Base-by-base conservation (phyloP, 2,797 vertebrate species). In the Sebastes steindachneri region DNA sequence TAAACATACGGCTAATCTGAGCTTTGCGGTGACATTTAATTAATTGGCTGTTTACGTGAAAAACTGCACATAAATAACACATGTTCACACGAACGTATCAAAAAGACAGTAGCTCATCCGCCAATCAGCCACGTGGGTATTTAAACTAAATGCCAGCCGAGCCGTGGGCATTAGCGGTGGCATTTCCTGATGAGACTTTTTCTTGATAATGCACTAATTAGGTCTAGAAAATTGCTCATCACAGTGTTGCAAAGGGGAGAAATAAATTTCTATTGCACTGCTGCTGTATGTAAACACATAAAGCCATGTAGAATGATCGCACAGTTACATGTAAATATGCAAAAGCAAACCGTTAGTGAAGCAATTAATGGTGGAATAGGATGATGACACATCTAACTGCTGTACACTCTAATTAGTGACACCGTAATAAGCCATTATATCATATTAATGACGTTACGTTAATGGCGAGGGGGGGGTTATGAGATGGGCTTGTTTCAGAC, bases 391-490 rank as follows among this genome's bases (percentile, higher is more conserved):
- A 89, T 87, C 79, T 85, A 87, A 88, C 79, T 82, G 83, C 83
- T 85, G 85, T 68, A 84, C 88, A 92, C 86, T 86, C 83, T 89
- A 94, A 95, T 95, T 93, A 94, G 90, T 79, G 83, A 88, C 83
- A 85, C 78, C 19, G 45, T 93, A 90, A 94, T 93, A 86, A 89
- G 87, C 82, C 79, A 85, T 93, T 92, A 89, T 86, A 90, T 91
- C 83, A 86, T 82, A 92, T 90, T 90, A 92, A 93, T 91, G 83
- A 63, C 68, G 77, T 76, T 86, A 88, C 65, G 78, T 88, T 82
- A 80, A 75, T 69, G 67, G 9, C 5, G 14, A 21, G 59, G 57
- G 51, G 48, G 48, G 15, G 28, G 4, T 65, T 67, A 77, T 15
- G 55, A 73, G 83, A 77, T 77, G 82, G 86, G 69, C 62, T 78